Evolutionary conservation across 2,797 vertebrate species (phyloP).

Genomic region (Smutsia temminckii): DNA sequence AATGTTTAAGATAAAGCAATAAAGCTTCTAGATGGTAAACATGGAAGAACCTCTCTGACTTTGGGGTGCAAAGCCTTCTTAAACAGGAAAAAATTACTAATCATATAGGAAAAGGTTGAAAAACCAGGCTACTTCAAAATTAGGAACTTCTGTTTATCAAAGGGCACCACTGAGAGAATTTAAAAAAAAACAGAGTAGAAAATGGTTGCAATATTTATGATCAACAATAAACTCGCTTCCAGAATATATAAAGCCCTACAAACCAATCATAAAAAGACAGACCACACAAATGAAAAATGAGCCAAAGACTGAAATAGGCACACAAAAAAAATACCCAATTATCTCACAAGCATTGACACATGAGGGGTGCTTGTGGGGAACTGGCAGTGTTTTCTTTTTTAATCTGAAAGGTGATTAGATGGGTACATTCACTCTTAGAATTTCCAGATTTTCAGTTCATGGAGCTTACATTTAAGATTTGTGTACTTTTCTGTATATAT

Average conservation of each 20-base stretch:
- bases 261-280: slow-evolving; percentile 35
- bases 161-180: not conserved
- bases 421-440: not conserved
- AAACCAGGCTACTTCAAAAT: slow-evolving; percentile 16
- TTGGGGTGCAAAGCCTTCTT: not conserved
- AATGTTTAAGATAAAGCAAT: slow-evolving; percentile 10
- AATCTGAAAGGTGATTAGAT: not conserved
- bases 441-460: not conserved
- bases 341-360: not conserved
- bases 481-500: not conserved
- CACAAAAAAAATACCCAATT: slow-evolving; percentile 23
- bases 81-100: not conserved
- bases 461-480: not conserved
- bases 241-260: slow-evolving; percentile 14
- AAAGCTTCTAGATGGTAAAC: not conserved
- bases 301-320: not conserved
- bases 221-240: not conserved
- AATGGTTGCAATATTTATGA: slow-evolving; percentile 3
- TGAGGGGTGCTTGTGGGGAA: not conserved
- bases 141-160: slow-evolving; percentile 17
- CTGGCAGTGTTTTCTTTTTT: not conserved
- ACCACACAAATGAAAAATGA: slow-evolving; percentile 31
- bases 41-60: not conserved
- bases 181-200: not conserved
- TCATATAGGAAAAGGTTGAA: slow-evolving; percentile 15